A percentile compares a stretch with the other conserved stretches of the same genome.
Conservation (phyloP, 2,888 invertebrate species). For the Xestia rhomboidea region DNA sequence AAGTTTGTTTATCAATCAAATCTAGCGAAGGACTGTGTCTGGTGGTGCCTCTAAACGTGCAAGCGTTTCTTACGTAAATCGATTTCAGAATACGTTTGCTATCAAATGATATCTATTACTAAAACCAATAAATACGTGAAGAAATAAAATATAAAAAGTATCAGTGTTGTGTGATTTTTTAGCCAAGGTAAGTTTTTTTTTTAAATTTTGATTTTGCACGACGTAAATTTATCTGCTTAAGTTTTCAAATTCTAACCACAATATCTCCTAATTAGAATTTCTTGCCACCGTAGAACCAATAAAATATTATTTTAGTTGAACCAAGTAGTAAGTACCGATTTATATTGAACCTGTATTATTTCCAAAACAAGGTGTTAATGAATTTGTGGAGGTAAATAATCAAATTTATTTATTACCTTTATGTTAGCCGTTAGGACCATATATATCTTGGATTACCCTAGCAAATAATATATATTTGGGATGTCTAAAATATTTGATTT, state of each 20-base stretch:
- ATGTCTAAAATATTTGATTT: not conserved
- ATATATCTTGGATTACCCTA: not conserved
- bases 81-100: constrained; percentile 63
- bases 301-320: not conserved
- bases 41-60: constrained; percentile 73
- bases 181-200: constrained; percentile 58
- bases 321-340: not conserved
- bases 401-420: not conserved
- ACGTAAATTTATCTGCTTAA: not conserved
- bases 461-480: not conserved
- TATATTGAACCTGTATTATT: not conserved
- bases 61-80: constrained; percentile 77
- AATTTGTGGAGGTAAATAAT: not conserved
- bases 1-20: constrained; percentile 90
- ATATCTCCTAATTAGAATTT: not conserved
- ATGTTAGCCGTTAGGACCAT: not conserved
- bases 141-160: constrained; percentile 15
- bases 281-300: not conserved
- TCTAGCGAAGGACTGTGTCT: constrained; percentile 75
- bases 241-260: constrained; percentile 1
- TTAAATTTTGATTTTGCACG: constrained; percentile 8
- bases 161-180: constrained; percentile 58
- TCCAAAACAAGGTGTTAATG: not conserved
- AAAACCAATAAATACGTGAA: constrained; percentile 34
- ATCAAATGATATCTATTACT: constrained; percentile 32